These are phyloP conservation scores for Steinernema scapterisci DNA, from an alignment of 2,888 invertebrate species.

Conservation along the genomic window DNA sequence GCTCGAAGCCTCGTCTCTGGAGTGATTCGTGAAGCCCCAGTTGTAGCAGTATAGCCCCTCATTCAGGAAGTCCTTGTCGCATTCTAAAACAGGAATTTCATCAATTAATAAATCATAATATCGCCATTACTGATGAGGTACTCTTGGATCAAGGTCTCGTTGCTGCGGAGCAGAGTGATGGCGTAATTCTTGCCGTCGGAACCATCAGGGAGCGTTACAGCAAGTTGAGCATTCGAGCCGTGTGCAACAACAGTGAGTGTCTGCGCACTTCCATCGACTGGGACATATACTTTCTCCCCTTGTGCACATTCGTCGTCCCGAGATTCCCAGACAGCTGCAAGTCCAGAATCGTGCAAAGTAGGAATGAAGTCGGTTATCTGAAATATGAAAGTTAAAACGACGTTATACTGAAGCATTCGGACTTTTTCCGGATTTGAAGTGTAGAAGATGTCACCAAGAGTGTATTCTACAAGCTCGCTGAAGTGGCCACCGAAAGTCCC, in stretches of 20 bases:
- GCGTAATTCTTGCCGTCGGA: constrained; percentile 35
- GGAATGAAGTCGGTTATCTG: constrained; percentile 50
- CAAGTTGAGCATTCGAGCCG: constrained; percentile 36
- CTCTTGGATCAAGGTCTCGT: constrained; percentile 45
- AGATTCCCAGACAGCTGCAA: constrained; percentile 36
- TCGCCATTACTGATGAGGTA: constrained; percentile 39
- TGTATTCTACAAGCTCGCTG: constrained; percentile 34
- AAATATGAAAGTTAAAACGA: constrained; percentile 33
- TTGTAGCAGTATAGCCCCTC: constrained; percentile 24
- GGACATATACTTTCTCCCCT: constrained; percentile 44
- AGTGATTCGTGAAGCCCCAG: constrained; percentile 7
- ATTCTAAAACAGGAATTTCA: constrained; percentile 40
- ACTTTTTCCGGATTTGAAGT: constrained; percentile 35
- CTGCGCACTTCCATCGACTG: constrained; percentile 57
- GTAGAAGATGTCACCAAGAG: constrained; percentile 41
- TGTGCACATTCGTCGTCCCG: constrained; percentile 44
- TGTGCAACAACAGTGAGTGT: constrained; percentile 46
- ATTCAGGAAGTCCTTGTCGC: constrained; percentile 40
- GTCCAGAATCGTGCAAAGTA: constrained; percentile 51
- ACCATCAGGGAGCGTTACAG: constrained; percentile 48
- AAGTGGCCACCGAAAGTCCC: background rate
- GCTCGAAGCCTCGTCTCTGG: constrained; percentile 41
- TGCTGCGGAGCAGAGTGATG: constrained; percentile 11
- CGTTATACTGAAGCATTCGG: constrained; percentile 25
- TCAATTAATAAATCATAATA: background rate